Base-by-base conservation (phyloP, 2,113 vertebrate genomes). In the Noctilio leporinus region DNA sequence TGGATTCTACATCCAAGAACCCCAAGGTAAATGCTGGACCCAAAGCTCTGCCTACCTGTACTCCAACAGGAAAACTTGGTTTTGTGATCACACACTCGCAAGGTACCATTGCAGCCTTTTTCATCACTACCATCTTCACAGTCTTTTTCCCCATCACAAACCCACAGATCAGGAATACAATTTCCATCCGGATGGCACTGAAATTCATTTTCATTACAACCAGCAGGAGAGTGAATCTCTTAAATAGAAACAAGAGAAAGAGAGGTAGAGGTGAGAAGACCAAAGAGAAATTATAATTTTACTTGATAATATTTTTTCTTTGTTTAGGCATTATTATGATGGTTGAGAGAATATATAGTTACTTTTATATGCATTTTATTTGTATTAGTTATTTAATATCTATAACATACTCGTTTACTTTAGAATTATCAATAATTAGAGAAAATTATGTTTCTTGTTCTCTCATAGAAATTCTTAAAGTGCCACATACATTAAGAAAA, bases 111-210 rank as follows among this genome's bases (percentile, higher is more conserved):
- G 38, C 99, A 99, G 95, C 98, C 98, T 26, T 98, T 99, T 95
- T 99, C 99, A 47, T 99, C 99, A 4, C 99, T 99, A 0, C 99
- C 99, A 4, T 99, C 99, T 94, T 99, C 99, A 12, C 99, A 99
- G 86, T 99, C 99, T 93, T 99, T 99, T 76, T 99, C 99, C 3
- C 99, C 99, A 83, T 99, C 99, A 15, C 99, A 99, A 45, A 98
- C 98, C 99, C 99, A 99, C 78, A 99, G 92, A 43, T 99, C 99
- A 0, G 99, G 99, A 86, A 99, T 99, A 93, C 99, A 99, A 24
- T 97, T 99, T 77, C 99, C 99, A 19, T 99, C 99, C 33, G 99
- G 98, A 4, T 98, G 98, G 83, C 99, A 99, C 64, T 99, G 99
- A 94, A 99, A 99, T 95, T 99, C 99, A 95, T 99, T 98, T n/a